Percentiles rank a stretch among this genome's conserved stretches.
Conservation (phyloP, 1,140 invertebrate species). For the Spodoptera frugiperda region DNA sequence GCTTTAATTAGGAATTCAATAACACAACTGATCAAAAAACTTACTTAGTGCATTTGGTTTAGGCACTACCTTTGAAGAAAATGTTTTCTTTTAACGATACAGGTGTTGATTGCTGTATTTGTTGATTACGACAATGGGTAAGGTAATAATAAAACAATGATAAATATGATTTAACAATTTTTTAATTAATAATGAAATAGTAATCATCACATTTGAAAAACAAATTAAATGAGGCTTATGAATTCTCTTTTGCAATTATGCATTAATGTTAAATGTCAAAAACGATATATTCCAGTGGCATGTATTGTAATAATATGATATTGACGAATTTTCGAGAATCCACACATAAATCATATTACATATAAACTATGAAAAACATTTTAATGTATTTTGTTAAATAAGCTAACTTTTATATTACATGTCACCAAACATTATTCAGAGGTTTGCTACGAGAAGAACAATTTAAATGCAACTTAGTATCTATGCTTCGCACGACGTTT, state of each 20-base stretch:
- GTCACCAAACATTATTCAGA: neutral
- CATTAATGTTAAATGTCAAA: slow-evolving; percentile 41
- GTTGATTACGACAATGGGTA: neutral
- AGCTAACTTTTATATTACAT: neutral
- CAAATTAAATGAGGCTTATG: slow-evolving; percentile 68
- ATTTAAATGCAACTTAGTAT: slow-evolving; percentile 1
- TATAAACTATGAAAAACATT: neutral
- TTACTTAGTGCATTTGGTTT: too few species aligned
- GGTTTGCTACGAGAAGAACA: neutral
- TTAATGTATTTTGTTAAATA: slow-evolving; percentile 7
- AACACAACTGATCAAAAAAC: too few species aligned
- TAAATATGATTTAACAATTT: slow-evolving; percentile 54
- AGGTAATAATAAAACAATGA: slow-evolving; percentile 47
- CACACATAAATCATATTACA: neutral
- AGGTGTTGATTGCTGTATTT: neutral
- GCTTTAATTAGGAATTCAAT: too few species aligned
- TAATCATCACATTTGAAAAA: slow-evolving; percentile 67
- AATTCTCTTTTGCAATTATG: slow-evolving; percentile 60
- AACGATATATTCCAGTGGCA: slow-evolving; percentile 15
- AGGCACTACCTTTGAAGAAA: too few species aligned
- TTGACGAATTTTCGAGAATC: neutral
- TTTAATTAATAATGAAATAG: slow-evolving; percentile 73
- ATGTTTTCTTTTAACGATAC: too few species aligned
- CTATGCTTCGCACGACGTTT: slow-evolving; percentile 2
- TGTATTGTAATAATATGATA: slow-evolving; percentile 18